Base-by-base conservation (phyloP, 2,797 vertebrate species). In the Protosalanx chinensis region DNA sequence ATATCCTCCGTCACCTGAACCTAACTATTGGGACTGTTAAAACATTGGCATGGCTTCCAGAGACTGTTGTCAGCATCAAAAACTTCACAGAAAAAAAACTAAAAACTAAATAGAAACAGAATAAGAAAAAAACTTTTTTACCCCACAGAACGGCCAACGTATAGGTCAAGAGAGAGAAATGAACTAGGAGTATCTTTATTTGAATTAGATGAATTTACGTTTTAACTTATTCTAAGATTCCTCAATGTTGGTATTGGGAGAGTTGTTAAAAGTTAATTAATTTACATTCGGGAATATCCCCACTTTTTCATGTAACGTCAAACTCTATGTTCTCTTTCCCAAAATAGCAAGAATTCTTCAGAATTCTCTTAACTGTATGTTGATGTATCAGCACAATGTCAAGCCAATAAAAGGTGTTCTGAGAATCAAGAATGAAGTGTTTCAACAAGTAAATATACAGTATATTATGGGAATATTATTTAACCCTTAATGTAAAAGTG, bases 11-110 rank as follows among this genome's bases (percentile, higher is more conserved):
- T 90, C 87, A 89, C 82, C 84, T 85, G 87, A 89, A 87, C 89
- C 87, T 81, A 88, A 91, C 89, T 85, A 90, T 86, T 90, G 90
- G 90, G 92, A 94, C 92, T 93, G 92, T 94, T 94, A 92, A 73
- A 84, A 89, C 89, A 92, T 91, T 91, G 92, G 91, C 91, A 93
- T 93, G 92, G 91, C 92, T 92, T 93, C 90, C 90, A 92, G 87
- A 89, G 91, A 94, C 91, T 93, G 92, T 93, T 94, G 87, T 86
- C 90, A 91, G 90, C 89, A 89, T 91, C 83, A 85, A 90, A 86
- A 92, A 92, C 88, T 89, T 91, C 87, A 90, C 88, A 89, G 91
- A 91, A 91, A 91, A 92, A 91, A 91, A 23, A 62, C 8, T 62
- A 65, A 71, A 70, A 87, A 84, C 81, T 85, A 83, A 81, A 85